Percentiles rank a stretch among this genome's conserved stretches.
Conservation (phyloP, 2,113 vertebrate species). For the Antechinus stuartii region DNA sequence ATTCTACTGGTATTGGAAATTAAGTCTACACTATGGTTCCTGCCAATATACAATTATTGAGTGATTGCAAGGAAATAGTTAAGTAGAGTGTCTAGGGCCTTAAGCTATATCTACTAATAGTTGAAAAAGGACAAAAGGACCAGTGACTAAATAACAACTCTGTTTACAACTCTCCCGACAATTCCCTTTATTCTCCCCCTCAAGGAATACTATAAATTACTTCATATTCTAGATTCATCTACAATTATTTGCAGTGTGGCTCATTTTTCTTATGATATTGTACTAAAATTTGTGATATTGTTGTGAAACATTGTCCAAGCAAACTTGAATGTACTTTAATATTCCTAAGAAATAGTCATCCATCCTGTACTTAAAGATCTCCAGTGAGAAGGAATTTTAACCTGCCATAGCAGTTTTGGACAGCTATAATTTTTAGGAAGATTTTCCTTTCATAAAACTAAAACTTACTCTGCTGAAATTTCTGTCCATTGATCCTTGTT, state of each 20-base stretch:
- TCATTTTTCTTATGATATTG: not conserved
- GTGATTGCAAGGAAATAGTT: not conserved
- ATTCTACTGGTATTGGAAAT: not conserved
- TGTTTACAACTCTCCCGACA: not conserved
- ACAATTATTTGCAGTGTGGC: conserved; percentile 52
- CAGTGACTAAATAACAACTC: not conserved
- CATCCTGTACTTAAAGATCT: not conserved
- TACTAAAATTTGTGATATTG: not conserved
- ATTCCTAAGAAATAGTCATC: not conserved
- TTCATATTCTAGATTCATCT: not conserved
- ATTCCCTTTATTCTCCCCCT: conserved; percentile 31
- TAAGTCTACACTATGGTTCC: not conserved
- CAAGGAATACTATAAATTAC: conserved; percentile 50
- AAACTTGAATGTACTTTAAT: not conserved
- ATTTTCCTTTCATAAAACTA: not conserved
- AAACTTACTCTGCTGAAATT: not conserved
- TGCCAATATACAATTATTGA: not conserved
- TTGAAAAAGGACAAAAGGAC: not conserved
- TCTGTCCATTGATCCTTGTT: not conserved
- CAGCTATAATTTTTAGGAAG: not conserved
- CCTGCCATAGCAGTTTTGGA: not conserved
- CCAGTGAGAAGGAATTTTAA: not conserved
- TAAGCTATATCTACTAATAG: not conserved
- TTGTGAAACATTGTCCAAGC: not conserved
- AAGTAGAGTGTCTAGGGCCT: not conserved